Base-by-base conservation (phyloP, 2,888 invertebrate genomes). In the Himalopsyche japonica region DNA sequence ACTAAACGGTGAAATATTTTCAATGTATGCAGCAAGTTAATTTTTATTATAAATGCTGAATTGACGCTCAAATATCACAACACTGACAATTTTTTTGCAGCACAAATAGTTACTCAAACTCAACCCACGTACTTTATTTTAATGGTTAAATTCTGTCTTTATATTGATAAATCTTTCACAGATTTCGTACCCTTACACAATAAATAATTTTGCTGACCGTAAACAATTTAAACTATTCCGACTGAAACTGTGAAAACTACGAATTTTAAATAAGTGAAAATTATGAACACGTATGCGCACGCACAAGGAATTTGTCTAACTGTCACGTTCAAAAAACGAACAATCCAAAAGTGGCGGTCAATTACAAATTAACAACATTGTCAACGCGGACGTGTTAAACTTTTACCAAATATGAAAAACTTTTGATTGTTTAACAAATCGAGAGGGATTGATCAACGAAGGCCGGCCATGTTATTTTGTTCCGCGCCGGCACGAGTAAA, bases 271-370 rank as follows among this genome's bases (percentile, higher is more conserved):
- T 57, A 20, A 24, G 57, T 82, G 77, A 77, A 43, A 76, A 48
- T 47, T 77, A 49, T 48, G 48, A 80, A 82, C 43, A 79, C 43
- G 79, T 47, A 80, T 57, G 49, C 30, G 30, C 82, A 37, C 82
- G 78, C 49, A 82, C 43, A 27, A 82, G 43, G 34, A 79, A 79
- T 82, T 82, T 34, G 43, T 79, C 43, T n/a, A 79, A 34, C 82
- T 82, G 77, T 82, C 82, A 82, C 18, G 78, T 82, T 43, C 43
- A n/a, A 76, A 82, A 20, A 12, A 24, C 48, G 49, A 77, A 49
- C 37, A 24, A 48, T 32, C 32, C 32, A 49, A 18, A 15, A 37
- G 8, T 64, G 79, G 47, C 30, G 64, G 64, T 57, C 57, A 57
- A 57, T 57, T 64, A 79, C 79, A 37, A 12, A 79, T 30, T 48